Base-by-base conservation (phyloP, 1,140 invertebrate genomes). In the Conopomorpha cramerella region DNA sequence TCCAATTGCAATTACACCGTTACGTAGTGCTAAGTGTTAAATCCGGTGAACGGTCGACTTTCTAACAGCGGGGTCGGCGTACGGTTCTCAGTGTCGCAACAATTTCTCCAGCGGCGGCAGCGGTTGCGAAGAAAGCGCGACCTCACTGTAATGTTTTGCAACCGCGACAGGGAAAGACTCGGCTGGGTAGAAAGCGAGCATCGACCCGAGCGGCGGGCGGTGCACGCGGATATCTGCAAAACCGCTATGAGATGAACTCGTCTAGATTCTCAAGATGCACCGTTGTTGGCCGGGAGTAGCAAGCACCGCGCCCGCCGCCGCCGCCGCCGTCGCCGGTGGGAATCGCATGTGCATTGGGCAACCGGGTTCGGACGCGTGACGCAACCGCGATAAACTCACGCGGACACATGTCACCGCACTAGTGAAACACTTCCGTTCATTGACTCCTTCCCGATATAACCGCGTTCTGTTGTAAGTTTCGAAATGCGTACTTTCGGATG, bases 401-500 rank as follows among this genome's bases (percentile, higher is more conserved):
- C 51, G 52, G 40, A 38, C 55, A 54, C 58, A 57, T 71, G 67
- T 76, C 71, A 72, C 67, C 37, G 42, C 50, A 53, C 52, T 58
- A 55, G 63, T 68, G 63, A 76, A 76, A 70, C 59, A 70, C 66
- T 73, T 76, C 64, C 71, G 71, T 76, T 72, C 71, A 61, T 76
- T 76, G 71, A 76, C 71, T 73, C 66, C 51, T 64, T 63, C 61
- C 62, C 61, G 64, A 71, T 71, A 65, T 67, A 71, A 61, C 55
- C 51, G 48, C 37, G 47, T 42, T 55, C 33, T 30, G 15, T 23
- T 34, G 54, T 56, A 49, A 45, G 44, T 71, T 57, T 68, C 58
- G 62, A 68, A 64, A 72, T 58, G 50, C 51, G 59, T 66, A 58
- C 51, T 50, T 47, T 45, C 51, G 27, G 10, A 7, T 29, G 10